A percentile compares a stretch with the other conserved stretches of the same genome.
These are phyloP conservation scores for Oreochromis aureus DNA, from an alignment of 2,113 vertebrate genomes.

Conservation along the genomic window DNA sequence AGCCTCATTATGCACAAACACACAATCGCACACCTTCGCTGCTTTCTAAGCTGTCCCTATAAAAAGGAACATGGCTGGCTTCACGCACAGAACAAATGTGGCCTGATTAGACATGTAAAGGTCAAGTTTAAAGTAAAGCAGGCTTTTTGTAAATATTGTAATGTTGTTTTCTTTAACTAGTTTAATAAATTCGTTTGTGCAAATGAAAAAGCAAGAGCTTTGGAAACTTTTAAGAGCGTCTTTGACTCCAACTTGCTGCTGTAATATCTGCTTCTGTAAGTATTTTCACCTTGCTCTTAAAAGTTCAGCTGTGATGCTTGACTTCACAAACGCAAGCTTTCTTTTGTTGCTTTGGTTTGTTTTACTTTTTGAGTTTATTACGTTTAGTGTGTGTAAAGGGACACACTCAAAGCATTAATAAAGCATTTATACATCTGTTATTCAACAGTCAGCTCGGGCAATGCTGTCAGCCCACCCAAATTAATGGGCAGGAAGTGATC, in stretches of 20 bases:
- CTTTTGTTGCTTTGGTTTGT: not conserved
- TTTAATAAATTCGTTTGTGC: not conserved
- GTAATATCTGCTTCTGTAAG: not conserved
- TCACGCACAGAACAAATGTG: not conserved
- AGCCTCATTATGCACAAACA: conserved; percentile 38
- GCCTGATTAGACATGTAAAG: not conserved
- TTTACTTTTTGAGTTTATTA: conserved; percentile 25
- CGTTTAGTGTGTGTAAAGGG: conserved; percentile 28
- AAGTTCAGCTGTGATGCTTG: not conserved
- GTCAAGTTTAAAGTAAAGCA: not conserved
- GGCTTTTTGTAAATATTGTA: not conserved
- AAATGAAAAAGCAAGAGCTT: not conserved
- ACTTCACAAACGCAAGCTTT: not conserved
- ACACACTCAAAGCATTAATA: conserved; percentile 57
- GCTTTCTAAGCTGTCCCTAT: not conserved
- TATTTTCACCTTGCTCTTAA: not conserved
- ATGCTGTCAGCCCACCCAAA: conserved; percentile 44
- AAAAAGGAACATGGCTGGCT: not conserved
- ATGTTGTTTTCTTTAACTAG: not conserved
- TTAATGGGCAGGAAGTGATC: conserved; percentile 69
- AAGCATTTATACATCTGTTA: conserved; percentile 66
- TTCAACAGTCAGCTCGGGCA: conserved; percentile 54
- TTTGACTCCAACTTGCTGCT: not conserved
- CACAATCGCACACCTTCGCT: conserved; percentile 6
- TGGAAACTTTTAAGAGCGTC: not conserved